Base-by-base conservation (phyloP, 1,140 invertebrate species). In the Armadillidium nasatum region DNA sequence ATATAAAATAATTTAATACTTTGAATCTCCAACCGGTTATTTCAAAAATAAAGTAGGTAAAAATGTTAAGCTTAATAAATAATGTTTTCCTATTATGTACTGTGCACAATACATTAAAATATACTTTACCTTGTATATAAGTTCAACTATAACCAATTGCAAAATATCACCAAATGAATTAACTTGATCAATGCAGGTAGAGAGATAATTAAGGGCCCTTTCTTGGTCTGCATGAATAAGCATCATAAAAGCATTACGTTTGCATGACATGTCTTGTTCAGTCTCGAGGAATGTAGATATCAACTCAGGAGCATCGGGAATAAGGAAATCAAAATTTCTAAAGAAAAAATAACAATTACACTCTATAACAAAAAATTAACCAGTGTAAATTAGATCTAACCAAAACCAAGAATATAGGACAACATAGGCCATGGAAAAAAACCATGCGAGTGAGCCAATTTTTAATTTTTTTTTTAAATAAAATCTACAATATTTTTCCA, bases 161-260 rank as follows among this genome's bases (percentile, higher is more conserved):
- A 99, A 86, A 81, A 99, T 99, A 85, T 99, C 97, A 13, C 96
- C 96, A 86, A 99, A 99, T 44, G 90, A 91, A 81, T 93, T 92
- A 68, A 96, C 94, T 86, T 94, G 92, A 84, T 99, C 96, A 69
- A 99, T 90, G 84, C 97, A 96, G 9, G 93, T 92, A 54, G 93
- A 92, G 44, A 99, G 87, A 85, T 99, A 99, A 78, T 92, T 89
- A 4, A 99, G 86, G 10, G 97, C 97, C 72, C 93, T 85, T 81
- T 95, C 95, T 86, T 97, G 92, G 85, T 99, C 96, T 0, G 96
- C 96, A 86, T 99, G 97, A 7, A 99, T 88, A 1, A 99, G 87
- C 97, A 99, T 99, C 78, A 99, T 90, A 85, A 99, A 99, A 0
- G 98, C 97, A 86, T 99, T 99, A 73, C 98, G 88, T 85, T 98